Percentiles rank a stretch among this genome's conserved stretches.
Evolutionary conservation across 2,113 vertebrate genomes (phyloP).

Genomic region (Pelodiscus sinensis): DNA sequence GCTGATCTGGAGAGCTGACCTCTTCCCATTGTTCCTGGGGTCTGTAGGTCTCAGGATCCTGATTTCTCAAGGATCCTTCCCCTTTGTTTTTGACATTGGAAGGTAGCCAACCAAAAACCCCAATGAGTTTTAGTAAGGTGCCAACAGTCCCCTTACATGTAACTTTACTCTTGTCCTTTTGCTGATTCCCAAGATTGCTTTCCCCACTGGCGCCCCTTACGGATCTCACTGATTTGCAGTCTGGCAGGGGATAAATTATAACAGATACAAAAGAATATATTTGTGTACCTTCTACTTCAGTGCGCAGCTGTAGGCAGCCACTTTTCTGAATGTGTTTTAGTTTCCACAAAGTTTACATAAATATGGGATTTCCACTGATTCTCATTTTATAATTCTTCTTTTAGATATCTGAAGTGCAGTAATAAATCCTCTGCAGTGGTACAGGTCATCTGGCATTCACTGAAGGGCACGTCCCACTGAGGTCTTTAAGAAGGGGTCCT

Average conservation of each 20-base stretch:
- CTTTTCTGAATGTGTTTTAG: not conserved
- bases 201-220: slow-evolving; percentile 6
- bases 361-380: not conserved
- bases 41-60: no score
- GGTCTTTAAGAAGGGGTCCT: not conserved
- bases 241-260: not conserved
- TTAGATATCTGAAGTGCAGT: not conserved
- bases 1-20: no score
- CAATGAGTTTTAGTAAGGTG: no score
- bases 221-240: not conserved
- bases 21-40: no score
- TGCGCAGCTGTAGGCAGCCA: not conserved
- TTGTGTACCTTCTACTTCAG: not conserved
- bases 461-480: accelerated
- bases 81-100: no score
- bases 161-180: not conserved
- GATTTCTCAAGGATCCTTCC: no score
- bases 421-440: not conserved
- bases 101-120: no score
- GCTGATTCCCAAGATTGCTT: slow-evolving; percentile 8
- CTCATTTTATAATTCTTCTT: not conserved
- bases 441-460: not conserved
- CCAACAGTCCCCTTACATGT: not conserved
- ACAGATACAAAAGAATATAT: not conserved
- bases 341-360: not conserved